Evolutionary conservation across 2,888 invertebrate genomes (phyloP).

Genomic region (Noctuana brunneofusca): DNA sequence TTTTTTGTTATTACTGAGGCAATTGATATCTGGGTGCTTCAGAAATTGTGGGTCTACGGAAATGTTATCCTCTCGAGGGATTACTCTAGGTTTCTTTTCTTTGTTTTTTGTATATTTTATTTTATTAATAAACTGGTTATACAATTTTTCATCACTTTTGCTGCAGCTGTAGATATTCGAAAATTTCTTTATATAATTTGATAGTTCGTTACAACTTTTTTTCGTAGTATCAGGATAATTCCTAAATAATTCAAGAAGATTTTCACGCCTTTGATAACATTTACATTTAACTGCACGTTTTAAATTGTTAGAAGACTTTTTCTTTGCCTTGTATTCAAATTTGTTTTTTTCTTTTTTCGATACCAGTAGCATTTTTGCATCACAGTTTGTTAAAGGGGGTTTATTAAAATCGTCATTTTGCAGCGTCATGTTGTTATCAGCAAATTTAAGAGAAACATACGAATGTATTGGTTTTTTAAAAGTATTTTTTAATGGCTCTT

Average conservation of each 20-base stretch:
- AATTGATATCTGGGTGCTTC: not conserved
- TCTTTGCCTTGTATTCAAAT: constrained; percentile 19
- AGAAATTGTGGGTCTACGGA: not conserved
- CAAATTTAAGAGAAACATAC: constrained; percentile 13
- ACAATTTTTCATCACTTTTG: not conserved
- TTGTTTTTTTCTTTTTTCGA: constrained; percentile 22
- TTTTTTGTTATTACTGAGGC: constrained; percentile 23
- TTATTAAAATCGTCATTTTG: constrained; percentile 11
- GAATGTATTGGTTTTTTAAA: constrained; percentile 32
- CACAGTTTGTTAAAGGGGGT: constrained; percentile 3
- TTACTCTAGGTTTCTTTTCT: not conserved
- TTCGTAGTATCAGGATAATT: constrained; percentile 44
- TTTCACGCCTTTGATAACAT: constrained; percentile 29
- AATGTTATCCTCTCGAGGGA: not conserved
- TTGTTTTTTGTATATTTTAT: not conserved
- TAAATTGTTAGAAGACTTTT: constrained; percentile 10
- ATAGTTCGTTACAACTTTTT: constrained; percentile 42
- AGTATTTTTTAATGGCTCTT: constrained; percentile 21
- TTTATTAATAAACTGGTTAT: not conserved
- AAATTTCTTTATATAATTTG: constrained; percentile 2
- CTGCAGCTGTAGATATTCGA: not conserved
- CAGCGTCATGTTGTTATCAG: not conserved
- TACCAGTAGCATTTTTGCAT: constrained; percentile 19
- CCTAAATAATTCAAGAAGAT: constrained; percentile 43
- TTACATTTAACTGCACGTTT: not conserved